Base-by-base conservation (phyloP, 2,797 vertebrate species). In the Sphenopsis melanotis region DNA sequence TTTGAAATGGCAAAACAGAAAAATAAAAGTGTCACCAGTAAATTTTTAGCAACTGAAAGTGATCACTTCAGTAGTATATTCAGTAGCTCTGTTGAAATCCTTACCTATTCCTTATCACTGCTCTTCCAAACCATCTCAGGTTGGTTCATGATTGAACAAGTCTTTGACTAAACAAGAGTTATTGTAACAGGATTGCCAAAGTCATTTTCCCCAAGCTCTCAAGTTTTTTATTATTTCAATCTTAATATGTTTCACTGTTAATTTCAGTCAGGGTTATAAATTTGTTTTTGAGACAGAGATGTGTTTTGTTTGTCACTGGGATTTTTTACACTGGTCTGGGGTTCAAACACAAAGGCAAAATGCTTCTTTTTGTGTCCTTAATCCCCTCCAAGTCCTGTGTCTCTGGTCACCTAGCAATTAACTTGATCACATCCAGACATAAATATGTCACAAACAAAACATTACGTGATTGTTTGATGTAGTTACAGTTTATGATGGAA, bases 21-120 rank as follows among this genome's bases (percentile, higher is more conserved):
- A 98, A 98, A 97, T 98, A 97, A 98, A 98, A 97, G 97, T 96
- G 96, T 98, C 97, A 98, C 96, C 89, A 97, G 96, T 96, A 96
- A 97, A 96, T 95, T 94, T 97, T 95, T 97, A 96, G 92, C 93
- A 97, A 97, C 96, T 60, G 84, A 97, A 97, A 98, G 95, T 96
- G 94, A 83, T 97, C 98, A 56, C 97, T 94, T 93, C 89, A 83
- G 96, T 96, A 94, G 92, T 96, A 92, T 94, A 91, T 95, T 97
- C 78, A 78, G 92, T 76, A 87, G 70, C 78, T 94, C 42, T 70
- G 14, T 71, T 96, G 63, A 94, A 96, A 84, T 98, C 93, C 96
- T 97, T 78, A 88, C 95, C 95, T 93, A 86, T 97, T 95, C 72
- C 87, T 98, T 96, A 90, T 95, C 89, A 83, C 55, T 93, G 47